A percentile compares a stretch with the other conserved stretches of the same genome.
Evolutionary conservation across 2,113 vertebrate species (phyloP).

Genomic region (Hemicordylus capensis): DNA sequence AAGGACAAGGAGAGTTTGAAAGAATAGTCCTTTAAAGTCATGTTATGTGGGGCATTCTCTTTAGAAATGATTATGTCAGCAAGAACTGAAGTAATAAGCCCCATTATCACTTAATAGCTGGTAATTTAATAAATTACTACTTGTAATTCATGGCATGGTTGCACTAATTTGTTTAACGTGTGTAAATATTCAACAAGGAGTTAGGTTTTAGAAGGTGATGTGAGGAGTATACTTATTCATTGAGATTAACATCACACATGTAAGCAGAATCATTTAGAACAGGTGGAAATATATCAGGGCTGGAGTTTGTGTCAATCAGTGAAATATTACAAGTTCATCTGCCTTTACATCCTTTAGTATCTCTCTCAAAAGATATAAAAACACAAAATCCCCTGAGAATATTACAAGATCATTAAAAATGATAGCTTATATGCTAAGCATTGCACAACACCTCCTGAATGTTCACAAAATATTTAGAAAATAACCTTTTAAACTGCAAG

Average conservation of each 20-base stretch:
- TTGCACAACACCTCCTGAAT: background rate
- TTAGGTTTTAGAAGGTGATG: background rate
- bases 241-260: background rate
- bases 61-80: conserved; percentile 5
- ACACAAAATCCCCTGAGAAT: background rate
- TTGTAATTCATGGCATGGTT: conserved; percentile 40
- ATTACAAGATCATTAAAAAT: background rate
- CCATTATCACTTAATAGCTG: conserved; percentile 32
- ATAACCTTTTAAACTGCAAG: background rate
- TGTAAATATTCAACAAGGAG: conserved; percentile 39
- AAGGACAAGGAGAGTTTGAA: background rate
- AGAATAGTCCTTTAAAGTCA: background rate
- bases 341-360: background rate
- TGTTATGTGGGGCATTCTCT: background rate
- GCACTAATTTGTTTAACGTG: conserved; percentile 34
- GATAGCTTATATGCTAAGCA: no score
- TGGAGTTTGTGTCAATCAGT: background rate
- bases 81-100: conserved; percentile 30
- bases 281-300: background rate
- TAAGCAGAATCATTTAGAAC: background rate
- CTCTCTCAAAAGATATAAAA: no score
- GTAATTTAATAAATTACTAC: conserved; percentile 38
- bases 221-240: background rate
- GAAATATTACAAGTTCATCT: background rate
- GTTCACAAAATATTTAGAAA: background rate